Conservation (phyloP, 1,140 invertebrate species). For the Dolichoris vasculosae region DNA sequence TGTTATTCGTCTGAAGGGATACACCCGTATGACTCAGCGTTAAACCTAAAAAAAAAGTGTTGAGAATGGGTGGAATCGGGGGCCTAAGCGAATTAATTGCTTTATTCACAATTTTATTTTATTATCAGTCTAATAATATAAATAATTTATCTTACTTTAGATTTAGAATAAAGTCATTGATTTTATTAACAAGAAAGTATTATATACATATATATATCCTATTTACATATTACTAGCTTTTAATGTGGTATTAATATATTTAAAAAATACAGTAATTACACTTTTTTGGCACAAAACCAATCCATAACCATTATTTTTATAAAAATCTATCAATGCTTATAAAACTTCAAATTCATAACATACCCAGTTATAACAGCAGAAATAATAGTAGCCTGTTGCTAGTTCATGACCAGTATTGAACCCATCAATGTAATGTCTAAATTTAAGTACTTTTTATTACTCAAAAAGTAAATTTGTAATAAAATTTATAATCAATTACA, state of each 20-base stretch:
- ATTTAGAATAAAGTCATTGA: constrained; percentile 38
- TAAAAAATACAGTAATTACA: constrained; percentile 56
- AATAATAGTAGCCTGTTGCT: neutral
- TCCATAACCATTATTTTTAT: neutral
- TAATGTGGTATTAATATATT: constrained; percentile 57
- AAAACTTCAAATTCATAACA: neutral
- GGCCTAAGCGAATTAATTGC: too few species aligned
- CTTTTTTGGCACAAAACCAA: constrained; percentile 44
- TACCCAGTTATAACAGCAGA: neutral
- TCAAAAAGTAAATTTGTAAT: too few species aligned
- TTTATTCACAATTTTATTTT: too few species aligned
- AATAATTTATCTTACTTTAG: neutral
- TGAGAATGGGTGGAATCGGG: neutral
- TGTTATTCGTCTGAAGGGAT: constrained; percentile 67
- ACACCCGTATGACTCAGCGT: constrained; percentile 71
- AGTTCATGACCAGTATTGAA: neutral
- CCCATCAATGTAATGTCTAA: neutral
- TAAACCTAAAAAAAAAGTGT: constrained; percentile 62
- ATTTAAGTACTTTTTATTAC: neutral
- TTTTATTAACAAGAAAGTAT: constrained; percentile 58
- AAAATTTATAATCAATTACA: neutral
- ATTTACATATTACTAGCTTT: constrained; percentile 56
- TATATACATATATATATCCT: neutral
- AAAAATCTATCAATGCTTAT: neutral
- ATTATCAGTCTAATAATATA: too few species aligned